Conservation (phyloP, 2,888 invertebrate species). For the Plebejus argus region DNA sequence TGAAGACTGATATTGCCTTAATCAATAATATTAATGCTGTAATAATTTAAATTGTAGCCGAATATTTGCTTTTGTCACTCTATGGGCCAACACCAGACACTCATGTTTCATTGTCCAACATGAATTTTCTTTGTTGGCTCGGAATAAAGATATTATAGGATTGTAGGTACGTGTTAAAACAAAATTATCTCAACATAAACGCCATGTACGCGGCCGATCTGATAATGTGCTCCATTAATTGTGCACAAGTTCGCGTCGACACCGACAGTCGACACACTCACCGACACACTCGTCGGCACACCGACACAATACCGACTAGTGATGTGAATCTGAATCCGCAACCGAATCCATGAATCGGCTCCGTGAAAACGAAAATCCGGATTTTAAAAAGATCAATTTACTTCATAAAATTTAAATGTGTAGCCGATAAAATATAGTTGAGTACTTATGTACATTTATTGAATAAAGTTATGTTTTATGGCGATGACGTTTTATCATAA, state of each 20-base stretch:
- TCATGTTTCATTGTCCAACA: not conserved
- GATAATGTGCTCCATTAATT: conserved; percentile 80
- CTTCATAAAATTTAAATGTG: no score
- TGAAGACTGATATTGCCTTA: no score
- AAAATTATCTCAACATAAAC: conserved; percentile 80
- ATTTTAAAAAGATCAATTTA: not conserved
- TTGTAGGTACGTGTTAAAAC: conserved; percentile 52
- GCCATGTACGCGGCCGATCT: conserved; percentile 79
- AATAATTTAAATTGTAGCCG: no score
- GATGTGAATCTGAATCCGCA: not conserved
- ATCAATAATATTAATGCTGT: no score
- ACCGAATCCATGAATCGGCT: not conserved
- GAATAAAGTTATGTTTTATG: no score
- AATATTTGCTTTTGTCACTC: not conserved
- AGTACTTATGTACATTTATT: no score
- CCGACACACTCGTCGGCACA: conserved; percentile 16
- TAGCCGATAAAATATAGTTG: no score
- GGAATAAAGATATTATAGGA: conserved; percentile 63
- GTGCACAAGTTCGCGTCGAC: conserved; percentile 79
- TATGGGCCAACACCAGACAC: not conserved
- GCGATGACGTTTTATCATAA: no score
- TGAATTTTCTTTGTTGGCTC: not conserved
- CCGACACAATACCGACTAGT: conserved; percentile 9
- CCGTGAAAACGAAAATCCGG: not conserved
- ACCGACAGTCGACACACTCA: conserved; percentile 54